phyloP scores from a whole-genome alignment of 2,113 vertebrate genomes.

The Engystomops pustulosus region DNA sequence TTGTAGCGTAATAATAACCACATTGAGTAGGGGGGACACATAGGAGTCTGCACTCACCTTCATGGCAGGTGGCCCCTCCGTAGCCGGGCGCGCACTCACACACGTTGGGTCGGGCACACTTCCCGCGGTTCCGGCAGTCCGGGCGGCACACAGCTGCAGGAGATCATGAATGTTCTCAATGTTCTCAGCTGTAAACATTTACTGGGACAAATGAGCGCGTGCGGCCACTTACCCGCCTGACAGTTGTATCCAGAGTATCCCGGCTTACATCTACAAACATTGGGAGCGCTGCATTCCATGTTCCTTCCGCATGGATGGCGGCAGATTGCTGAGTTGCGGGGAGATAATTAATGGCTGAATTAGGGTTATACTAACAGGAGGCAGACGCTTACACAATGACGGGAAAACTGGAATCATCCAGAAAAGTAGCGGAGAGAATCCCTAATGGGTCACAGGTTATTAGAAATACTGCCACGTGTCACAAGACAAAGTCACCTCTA shows the following conservation, averaged over 20 bases:
- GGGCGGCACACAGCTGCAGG: slow-evolving; percentile 83
- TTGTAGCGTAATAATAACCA: background rate
- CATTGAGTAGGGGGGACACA: background rate
- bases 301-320: slow-evolving; percentile 81
- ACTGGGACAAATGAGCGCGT: slow-evolving; percentile 30
- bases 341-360: slow-evolving; percentile 18
- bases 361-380: background rate
- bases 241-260: slow-evolving; percentile 86
- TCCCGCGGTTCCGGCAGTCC: slow-evolving; percentile 87
- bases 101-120: slow-evolving; percentile 80
- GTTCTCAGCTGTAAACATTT: slow-evolving; percentile 35
- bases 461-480: too few species aligned
- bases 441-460: background rate
- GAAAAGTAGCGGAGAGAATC: background rate
- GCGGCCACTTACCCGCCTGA: slow-evolving; percentile 77
- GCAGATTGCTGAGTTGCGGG: slow-evolving; percentile 78
- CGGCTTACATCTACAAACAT: slow-evolving; percentile 84
- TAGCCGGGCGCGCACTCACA: slow-evolving; percentile 82
- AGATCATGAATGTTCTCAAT: slow-evolving; percentile 60
- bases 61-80: slow-evolving; percentile 78
- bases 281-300: slow-evolving; percentile 84
- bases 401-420: background rate
- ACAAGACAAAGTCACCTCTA: background rate
- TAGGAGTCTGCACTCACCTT: slow-evolving; percentile 73
- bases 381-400: background rate